Conservation (phyloP, 64 coral and sea anemone species). For the Dendronephthya gigantea region DNA sequence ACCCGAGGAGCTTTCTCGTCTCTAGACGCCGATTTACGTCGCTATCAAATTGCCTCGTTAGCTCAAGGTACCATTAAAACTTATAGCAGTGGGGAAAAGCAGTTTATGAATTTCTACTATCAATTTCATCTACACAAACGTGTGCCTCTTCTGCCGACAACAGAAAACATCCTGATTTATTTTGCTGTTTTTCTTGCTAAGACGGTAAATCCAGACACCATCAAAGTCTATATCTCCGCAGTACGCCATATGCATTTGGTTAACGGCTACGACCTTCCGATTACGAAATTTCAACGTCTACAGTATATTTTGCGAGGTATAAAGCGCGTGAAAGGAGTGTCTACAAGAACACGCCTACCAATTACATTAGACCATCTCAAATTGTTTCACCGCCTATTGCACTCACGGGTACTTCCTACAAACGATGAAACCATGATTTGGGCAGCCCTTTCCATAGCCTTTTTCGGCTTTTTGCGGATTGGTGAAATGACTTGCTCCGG, state of each 20-base stretch:
- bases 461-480: not conserved
- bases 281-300: no score
- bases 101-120: not conserved
- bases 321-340: not conserved
- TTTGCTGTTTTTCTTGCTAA: not conserved
- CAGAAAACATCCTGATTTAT: conserved; percentile 21
- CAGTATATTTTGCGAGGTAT: not conserved
- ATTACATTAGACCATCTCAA: not conserved
- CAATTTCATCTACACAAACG: not conserved
- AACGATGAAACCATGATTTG: not conserved
- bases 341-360: not conserved
- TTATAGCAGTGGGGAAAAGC: not conserved
- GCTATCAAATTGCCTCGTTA: not conserved
- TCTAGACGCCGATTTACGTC: not conserved
- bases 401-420: not conserved
- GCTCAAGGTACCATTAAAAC: not conserved
- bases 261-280: no score
- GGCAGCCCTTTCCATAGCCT: not conserved
- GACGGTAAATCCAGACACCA: not conserved
- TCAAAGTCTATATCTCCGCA: conserved; percentile 24
- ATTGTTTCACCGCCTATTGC: not conserved
- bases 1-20: not conserved
- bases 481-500: not conserved
- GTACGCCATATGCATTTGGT: not conserved
- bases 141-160: not conserved